A percentile compares a stretch with the other conserved stretches of the same genome.
Evolutionary conservation across 2,797 vertebrate genomes (phyloP).

Genomic region (Channallabes apus): DNA sequence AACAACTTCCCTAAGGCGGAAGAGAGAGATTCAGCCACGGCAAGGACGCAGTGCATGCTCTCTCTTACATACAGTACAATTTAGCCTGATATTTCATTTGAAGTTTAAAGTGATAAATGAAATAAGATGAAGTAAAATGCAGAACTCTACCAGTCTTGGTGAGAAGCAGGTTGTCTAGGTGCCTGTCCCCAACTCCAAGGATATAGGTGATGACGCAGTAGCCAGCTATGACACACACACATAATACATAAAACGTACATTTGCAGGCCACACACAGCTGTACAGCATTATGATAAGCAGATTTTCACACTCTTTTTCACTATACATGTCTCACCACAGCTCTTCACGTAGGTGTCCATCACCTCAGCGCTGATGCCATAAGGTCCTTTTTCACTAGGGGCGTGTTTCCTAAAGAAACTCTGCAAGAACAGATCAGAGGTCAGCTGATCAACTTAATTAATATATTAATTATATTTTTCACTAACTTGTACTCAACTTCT

Average conservation of each 20-base stretch:
- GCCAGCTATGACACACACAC: constrained; percentile 78
- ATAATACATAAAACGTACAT: not conserved
- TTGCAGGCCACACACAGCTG: not conserved
- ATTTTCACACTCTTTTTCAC: not conserved
- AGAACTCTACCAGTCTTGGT: constrained; percentile 87
- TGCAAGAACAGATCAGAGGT: constrained; percentile 55
- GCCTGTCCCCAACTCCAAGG: constrained; percentile 94
- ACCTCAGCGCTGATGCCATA: constrained; percentile 96
- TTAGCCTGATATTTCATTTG: not conserved
- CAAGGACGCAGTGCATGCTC: not conserved
- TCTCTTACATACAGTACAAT: not conserved
- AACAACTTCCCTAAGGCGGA: constrained; percentile 86
- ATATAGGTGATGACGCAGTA: constrained; percentile 99
- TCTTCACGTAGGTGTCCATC: constrained; percentile 99
- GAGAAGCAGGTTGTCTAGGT: constrained; percentile 95
- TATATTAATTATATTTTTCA: too few relatives aligned
- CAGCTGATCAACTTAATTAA: not conserved
- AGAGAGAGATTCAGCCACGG: not conserved
- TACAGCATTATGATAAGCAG: not conserved
- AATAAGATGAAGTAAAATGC: not conserved
- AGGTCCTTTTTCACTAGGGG: constrained; percentile 93
- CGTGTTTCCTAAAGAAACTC: constrained; percentile 96
- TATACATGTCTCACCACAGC: constrained; percentile 84
- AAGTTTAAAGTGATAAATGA: not conserved
- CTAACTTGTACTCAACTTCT: not conserved